A percentile compares a stretch with the other conserved stretches of the same genome.
Evolutionary conservation across 1,140 invertebrate species (phyloP).

Genomic region (Leptinotarsa defecta): DNA sequence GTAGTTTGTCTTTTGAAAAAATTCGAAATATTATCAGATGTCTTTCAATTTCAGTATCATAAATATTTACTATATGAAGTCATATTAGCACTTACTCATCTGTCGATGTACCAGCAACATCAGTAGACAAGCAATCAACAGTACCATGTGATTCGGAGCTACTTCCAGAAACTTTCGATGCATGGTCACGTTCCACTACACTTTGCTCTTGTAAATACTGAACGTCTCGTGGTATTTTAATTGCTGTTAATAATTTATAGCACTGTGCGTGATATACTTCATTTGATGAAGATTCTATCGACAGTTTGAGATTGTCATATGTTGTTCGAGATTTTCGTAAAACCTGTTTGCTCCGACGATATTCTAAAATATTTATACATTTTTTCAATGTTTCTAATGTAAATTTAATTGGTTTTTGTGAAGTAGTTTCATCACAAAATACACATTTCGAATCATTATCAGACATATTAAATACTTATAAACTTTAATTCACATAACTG

Average conservation of each 20-base stretch:
- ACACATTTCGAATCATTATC: slow-evolving; percentile 19
- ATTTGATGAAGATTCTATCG: slow-evolving; percentile 26
- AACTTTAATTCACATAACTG: slow-evolving; percentile 11
- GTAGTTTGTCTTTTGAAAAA: no score
- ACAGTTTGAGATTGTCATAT: slow-evolving; percentile 19
- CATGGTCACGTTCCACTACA: slow-evolving; percentile 26
- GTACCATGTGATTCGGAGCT: no score
- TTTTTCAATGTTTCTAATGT: slow-evolving; percentile 26
- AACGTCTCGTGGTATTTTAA: slow-evolving; percentile 28
- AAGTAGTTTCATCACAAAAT: slow-evolving; percentile 27
- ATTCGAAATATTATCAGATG: background rate
- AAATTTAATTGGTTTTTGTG: slow-evolving; percentile 16
- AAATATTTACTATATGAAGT: slow-evolving; percentile 18
- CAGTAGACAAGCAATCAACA: no score
- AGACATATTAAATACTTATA: slow-evolving; percentile 9
- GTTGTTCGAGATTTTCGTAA: slow-evolving; percentile 21
- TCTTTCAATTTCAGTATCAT: background rate
- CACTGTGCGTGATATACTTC: slow-evolving; percentile 24
- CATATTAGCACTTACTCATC: slow-evolving; percentile 19
- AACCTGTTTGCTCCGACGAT: slow-evolving; percentile 24
- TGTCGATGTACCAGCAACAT: slow-evolving; percentile 30
- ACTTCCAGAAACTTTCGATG: slow-evolving; percentile 23
- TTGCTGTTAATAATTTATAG: slow-evolving; percentile 30
- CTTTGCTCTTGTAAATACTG: slow-evolving; percentile 28
- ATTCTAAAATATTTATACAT: slow-evolving; percentile 29